phyloP scores from a whole-genome alignment of 2,888 invertebrate species.

The Epinotia brunnichana region DNA sequence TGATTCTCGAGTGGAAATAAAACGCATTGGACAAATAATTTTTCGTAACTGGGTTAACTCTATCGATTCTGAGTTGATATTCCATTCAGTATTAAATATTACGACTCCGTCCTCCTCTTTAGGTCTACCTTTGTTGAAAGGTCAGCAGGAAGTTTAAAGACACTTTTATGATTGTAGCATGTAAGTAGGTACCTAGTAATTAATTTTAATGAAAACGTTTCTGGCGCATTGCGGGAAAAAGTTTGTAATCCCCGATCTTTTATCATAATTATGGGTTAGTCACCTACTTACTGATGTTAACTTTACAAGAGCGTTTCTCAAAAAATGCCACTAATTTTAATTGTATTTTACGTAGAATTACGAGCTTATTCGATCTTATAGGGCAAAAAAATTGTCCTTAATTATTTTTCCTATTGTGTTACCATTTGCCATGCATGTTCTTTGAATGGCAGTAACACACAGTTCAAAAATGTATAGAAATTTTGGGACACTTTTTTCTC shows the following conservation, averaged over 20 bases:
- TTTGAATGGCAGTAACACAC: too few relatives aligned
- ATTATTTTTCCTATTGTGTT: too few relatives aligned
- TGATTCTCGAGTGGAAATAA: conserved; percentile 39
- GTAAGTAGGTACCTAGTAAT: neutral
- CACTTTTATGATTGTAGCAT: neutral
- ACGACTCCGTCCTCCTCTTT: neutral
- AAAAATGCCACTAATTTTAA: too few relatives aligned
- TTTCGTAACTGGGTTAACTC: conserved; percentile 31
- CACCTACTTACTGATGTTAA: conserved; percentile 10
- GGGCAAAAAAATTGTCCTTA: too few relatives aligned
- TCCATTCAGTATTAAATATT: conserved; percentile 12
- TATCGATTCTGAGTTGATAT: conserved; percentile 30
- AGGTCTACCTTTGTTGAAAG: conserved; percentile 6
- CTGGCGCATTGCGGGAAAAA: conserved; percentile 12
- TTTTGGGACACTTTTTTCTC: too few relatives aligned
- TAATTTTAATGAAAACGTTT: conserved; percentile 3
- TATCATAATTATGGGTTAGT: conserved; percentile 9
- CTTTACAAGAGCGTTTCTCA: neutral
- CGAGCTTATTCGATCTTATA: too few relatives aligned
- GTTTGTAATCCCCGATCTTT: conserved; percentile 11
- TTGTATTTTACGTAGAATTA: too few relatives aligned
- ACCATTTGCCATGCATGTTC: too few relatives aligned
- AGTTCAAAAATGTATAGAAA: too few relatives aligned
- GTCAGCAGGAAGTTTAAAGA: conserved; percentile 1
- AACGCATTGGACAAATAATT: conserved; percentile 38